Conservation (phyloP, 2,113 vertebrate species). For the Poeciliopsis occidentalis region DNA sequence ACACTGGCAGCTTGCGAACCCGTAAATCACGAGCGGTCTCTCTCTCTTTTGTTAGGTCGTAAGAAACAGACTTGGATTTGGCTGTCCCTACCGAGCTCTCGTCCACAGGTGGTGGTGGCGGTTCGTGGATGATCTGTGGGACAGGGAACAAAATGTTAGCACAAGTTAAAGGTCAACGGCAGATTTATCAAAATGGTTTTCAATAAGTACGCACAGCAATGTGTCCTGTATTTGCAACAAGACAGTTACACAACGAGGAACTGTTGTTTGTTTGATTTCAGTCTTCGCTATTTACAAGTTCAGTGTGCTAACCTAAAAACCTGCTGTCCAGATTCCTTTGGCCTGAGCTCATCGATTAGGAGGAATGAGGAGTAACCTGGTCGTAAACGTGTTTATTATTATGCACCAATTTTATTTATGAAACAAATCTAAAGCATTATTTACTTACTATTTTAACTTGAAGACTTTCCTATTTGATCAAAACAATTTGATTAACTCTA, state of each 20-base stretch:
- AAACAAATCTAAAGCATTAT: neutral
- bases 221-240: constrained; percentile 48
- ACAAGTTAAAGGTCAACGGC: constrained; percentile 22
- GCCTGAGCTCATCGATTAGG: constrained; percentile 31
- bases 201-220: constrained; percentile 35
- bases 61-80: constrained; percentile 6
- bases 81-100: constrained; percentile 80
- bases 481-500: neutral
- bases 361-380: constrained; percentile 1
- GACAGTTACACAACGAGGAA: constrained; percentile 60
- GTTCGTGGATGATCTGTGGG: constrained; percentile 81
- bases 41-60: neutral
- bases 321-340: constrained; percentile 70
- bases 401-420: neutral
- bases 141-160: constrained; percentile 5
- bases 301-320: constrained; percentile 71
- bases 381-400: constrained; percentile 19
- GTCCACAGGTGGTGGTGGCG: constrained; percentile 75
- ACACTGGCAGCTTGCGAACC: constrained; percentile 32
- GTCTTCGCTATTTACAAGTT: constrained; percentile 52
- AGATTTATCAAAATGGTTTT: constrained; percentile 23
- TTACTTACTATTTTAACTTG: neutral
- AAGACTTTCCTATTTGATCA: neutral
- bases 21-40: constrained; percentile 32
- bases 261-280: constrained; percentile 22